Evolutionary conservation across 2,113 vertebrate genomes (phyloP).

Genomic region (Arenaria interpres): DNA sequence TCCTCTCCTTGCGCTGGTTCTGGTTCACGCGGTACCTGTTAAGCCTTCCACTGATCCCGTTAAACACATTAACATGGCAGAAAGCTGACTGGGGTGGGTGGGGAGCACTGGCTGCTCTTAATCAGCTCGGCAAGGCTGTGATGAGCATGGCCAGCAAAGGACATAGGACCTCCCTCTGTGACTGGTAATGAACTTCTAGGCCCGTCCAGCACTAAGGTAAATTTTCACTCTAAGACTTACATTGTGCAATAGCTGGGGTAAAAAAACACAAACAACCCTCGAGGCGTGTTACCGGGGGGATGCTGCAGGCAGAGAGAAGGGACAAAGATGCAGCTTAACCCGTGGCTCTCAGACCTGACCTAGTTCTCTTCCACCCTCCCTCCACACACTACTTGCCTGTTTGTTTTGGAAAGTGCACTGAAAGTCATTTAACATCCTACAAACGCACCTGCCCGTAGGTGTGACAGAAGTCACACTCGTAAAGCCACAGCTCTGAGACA

Average conservation of each 20-base stretch:
- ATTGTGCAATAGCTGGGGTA: background rate
- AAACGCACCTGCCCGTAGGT: background rate
- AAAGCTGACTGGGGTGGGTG: background rate
- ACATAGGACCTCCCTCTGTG: background rate
- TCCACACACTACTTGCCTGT: rapidly evolving
- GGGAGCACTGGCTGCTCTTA: background rate
- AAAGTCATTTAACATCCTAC: background rate
- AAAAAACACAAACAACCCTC: rapidly evolving
- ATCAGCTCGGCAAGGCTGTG: background rate
- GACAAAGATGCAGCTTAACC: background rate
- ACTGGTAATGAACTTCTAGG: background rate
- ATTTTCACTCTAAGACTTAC: background rate
- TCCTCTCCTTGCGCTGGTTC: background rate
- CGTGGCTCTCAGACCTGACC: background rate
- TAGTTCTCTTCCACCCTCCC: background rate
- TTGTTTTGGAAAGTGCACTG: background rate
- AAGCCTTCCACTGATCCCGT: background rate
- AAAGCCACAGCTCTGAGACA: background rate
- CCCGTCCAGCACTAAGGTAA: background rate
- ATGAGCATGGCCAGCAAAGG: background rate
- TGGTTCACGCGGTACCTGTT: background rate
- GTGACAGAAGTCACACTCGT: background rate
- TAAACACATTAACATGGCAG: background rate
- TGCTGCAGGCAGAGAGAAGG: background rate
- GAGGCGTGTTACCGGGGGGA: background rate